Base-by-base conservation (phyloP, 2,797 vertebrate genomes). In the Hypotaenidia okinawae region DNA sequence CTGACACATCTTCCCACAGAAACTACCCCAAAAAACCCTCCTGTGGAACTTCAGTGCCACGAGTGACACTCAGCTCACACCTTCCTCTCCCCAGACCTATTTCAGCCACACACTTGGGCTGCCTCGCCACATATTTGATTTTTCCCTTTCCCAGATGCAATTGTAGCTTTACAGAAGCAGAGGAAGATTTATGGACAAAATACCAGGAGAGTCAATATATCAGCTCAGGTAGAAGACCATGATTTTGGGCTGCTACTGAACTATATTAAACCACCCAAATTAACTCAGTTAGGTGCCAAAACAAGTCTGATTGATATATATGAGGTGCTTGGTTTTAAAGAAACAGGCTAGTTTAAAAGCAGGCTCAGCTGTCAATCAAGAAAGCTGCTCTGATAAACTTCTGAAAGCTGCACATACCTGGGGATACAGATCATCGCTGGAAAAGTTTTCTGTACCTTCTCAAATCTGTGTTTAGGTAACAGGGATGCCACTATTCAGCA, bases 251-350 rank as follows among this genome's bases (percentile, higher is more conserved):
- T 63, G 90, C 88, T 82, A 77, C 75, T 77, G 84, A 90, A 55
- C 74, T 68, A n/a, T 43, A 61, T 93, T 92, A 94, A 92, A 49
- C 49, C 79, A 58, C 62, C 85, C 78, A 91, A 88, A 93, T 87
- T 87, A 80, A 70, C 79, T 93, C 92, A 95, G 74, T 83, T 78
- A 88, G 23, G 10, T 77, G 83, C 86, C 76, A 86, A 86, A 94
- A 84, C 58, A 74, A 39, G 41, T 68, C 84, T 73, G 39, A n/a
- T 77, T 45, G 67, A 89, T 90, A 54, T 54, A 51, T 13, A 24
- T 30, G 58, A 74, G 67, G 41, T 17, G 52, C 33, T 78, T 85
- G 61, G 13, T 39, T 78, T 13, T 6, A 11, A 33, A 15, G 66
- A 55, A 35, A 4, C 58, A 11, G 47, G 22, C 35, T 30, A 3